Percentiles rank a stretch among this genome's conserved stretches.
Evolutionary conservation across 2,113 vertebrate genomes (phyloP).

Genomic region (Pterocles orientalis): DNA sequence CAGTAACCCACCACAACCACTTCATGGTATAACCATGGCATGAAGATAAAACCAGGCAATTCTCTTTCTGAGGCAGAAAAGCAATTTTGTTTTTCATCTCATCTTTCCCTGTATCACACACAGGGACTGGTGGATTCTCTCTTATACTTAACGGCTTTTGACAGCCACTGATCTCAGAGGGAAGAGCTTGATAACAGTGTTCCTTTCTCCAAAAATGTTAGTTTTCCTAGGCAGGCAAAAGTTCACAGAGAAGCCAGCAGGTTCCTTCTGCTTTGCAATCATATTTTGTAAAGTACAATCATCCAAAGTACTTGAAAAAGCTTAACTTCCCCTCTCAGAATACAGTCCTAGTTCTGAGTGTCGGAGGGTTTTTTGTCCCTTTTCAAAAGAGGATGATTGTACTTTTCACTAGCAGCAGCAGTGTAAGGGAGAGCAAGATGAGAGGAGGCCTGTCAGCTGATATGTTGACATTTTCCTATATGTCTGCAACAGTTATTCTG

Average conservation of each 20-base stretch:
- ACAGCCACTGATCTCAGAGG: constrained; percentile 69
- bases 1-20: constrained; percentile 43
- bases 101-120: constrained; percentile 35
- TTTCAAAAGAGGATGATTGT: background rate
- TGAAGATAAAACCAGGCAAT: constrained; percentile 20
- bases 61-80: constrained; percentile 15
- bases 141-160: constrained; percentile 71
- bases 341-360: background rate
- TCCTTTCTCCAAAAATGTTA: background rate
- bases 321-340: background rate
- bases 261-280: background rate
- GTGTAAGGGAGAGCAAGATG: background rate
- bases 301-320: background rate
- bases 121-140: constrained; percentile 67
- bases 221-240: background rate
- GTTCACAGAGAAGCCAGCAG: background rate
- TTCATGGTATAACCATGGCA: constrained; percentile 22
- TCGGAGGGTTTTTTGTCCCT: background rate
- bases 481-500: constrained; percentile 20
- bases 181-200: constrained; percentile 49
- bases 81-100: constrained; percentile 45
- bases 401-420: background rate
- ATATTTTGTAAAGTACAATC: constrained; percentile 13
- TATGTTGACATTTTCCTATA: constrained; percentile 63
- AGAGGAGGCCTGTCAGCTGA: constrained; percentile 35